Evolutionary conservation across 2,113 vertebrate genomes (phyloP).

Genomic region (Stictonetta naevosa): DNA sequence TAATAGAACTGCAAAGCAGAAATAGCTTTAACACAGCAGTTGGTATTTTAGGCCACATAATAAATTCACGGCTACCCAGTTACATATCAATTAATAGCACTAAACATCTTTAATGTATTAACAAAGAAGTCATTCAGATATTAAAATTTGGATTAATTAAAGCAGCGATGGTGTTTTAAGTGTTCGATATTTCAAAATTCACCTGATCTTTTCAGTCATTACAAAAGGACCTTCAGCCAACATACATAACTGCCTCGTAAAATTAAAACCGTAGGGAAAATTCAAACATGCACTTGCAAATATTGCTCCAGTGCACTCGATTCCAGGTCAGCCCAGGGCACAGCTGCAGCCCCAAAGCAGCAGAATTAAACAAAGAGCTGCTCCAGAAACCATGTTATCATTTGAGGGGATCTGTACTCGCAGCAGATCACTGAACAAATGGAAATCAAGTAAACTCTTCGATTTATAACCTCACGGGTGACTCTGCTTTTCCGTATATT

Average conservation of each 20-base stretch:
- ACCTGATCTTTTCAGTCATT: conserved; percentile 48
- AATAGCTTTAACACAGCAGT: conserved; percentile 60
- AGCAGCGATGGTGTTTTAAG: conserved; percentile 54
- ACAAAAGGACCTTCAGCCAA: conserved; percentile 39
- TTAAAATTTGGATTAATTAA: conserved; percentile 71
- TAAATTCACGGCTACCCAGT: conserved; percentile 71
- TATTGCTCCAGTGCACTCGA: background rate
- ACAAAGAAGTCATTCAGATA: conserved; percentile 53
- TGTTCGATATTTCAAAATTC: conserved; percentile 47
- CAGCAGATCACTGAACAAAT: background rate
- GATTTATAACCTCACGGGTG: fast-evolving
- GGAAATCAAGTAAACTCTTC: background rate
- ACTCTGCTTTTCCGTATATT: background rate
- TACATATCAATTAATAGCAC: conserved; percentile 72
- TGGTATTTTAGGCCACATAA: conserved; percentile 70
- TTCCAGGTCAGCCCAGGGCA: background rate
- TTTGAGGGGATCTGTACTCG: background rate
- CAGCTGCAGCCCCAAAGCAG: background rate
- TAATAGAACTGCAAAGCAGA: conserved; percentile 61
- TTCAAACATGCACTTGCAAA: background rate
- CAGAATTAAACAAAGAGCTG: background rate
- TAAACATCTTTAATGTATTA: conserved; percentile 71
- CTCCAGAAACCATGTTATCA: background rate
- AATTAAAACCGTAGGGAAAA: background rate
- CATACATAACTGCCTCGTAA: conserved; percentile 48